Evolutionary conservation across 2,888 invertebrate species (phyloP).

Genomic region (Hermaeophaga mercurialis): DNA sequence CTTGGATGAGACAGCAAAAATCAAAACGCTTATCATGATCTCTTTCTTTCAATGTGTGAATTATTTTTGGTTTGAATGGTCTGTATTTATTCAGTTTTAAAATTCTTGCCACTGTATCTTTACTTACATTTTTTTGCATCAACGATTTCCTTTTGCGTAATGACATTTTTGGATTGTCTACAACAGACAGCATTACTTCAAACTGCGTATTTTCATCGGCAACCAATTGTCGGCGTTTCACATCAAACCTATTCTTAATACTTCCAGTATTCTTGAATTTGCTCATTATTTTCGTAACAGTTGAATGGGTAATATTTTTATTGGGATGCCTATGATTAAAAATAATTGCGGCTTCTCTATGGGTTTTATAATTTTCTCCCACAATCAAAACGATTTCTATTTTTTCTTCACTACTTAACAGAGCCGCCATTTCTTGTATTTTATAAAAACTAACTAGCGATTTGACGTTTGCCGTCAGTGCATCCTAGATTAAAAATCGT

Average conservation of each 20-base stretch:
- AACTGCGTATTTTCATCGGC: conserved; percentile 19
- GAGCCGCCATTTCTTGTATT: too few relatives aligned
- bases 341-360: conserved; percentile 24
- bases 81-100: conserved; percentile 9
- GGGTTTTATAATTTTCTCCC: too few relatives aligned
- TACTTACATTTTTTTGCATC: conserved; percentile 16
- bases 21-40: not conserved
- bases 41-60: conserved; percentile 11
- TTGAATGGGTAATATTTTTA: conserved; percentile 24
- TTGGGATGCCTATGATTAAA: conserved; percentile 26
- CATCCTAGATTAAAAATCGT: too few relatives aligned
- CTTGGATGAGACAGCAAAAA: too few relatives aligned
- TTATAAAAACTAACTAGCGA: too few relatives aligned
- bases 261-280: conserved; percentile 22
- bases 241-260: conserved; percentile 24
- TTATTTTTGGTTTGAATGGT: conserved; percentile 5
- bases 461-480: too few relatives aligned
- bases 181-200: conserved; percentile 16
- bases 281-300: conserved; percentile 21
- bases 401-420: too few relatives aligned
- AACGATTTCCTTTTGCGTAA: conserved; percentile 16
- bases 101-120: conserved; percentile 7
- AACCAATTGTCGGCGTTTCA: conserved; percentile 19
- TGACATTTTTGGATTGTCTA: conserved; percentile 8
- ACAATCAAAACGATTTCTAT: too few relatives aligned